Percentiles rank a stretch among this genome's conserved stretches.
Conservation (phyloP, 2,113 vertebrate genomes). For the Barnardius zonarius region DNA sequence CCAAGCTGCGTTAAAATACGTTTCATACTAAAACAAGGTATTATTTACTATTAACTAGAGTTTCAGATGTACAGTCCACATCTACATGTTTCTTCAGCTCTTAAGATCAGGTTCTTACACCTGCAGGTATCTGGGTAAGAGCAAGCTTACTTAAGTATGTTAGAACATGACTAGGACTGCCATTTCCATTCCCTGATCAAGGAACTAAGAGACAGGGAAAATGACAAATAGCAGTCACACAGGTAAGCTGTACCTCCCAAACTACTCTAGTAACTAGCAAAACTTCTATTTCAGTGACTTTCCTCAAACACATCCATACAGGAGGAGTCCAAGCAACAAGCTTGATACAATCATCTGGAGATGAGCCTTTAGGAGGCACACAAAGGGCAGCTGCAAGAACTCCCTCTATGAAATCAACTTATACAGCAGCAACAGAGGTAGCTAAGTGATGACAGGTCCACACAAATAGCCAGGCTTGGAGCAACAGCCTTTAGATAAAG, state of each 20-base stretch:
- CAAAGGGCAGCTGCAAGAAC: background rate
- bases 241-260: background rate
- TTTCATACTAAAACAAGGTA: background rate
- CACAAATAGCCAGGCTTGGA: accelerated
- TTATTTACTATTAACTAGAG: background rate
- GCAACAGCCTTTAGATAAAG: background rate
- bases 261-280: background rate
- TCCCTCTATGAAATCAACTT: background rate
- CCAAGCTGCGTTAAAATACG: background rate
- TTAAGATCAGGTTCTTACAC: background rate
- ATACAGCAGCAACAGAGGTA: background rate
- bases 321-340: background rate
- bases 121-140: background rate
- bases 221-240: background rate
- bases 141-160: background rate
- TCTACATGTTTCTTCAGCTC: background rate
- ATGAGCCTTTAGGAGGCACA: background rate
- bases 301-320: background rate
- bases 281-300: background rate
- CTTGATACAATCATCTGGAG: background rate
- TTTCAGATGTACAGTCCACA: background rate
- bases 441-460: background rate
- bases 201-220: background rate
- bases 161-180: background rate
- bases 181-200: background rate